These are phyloP conservation scores for Halichoerus grypus DNA, from an alignment of 2,113 vertebrate genomes.

Conservation along the genomic window DNA sequence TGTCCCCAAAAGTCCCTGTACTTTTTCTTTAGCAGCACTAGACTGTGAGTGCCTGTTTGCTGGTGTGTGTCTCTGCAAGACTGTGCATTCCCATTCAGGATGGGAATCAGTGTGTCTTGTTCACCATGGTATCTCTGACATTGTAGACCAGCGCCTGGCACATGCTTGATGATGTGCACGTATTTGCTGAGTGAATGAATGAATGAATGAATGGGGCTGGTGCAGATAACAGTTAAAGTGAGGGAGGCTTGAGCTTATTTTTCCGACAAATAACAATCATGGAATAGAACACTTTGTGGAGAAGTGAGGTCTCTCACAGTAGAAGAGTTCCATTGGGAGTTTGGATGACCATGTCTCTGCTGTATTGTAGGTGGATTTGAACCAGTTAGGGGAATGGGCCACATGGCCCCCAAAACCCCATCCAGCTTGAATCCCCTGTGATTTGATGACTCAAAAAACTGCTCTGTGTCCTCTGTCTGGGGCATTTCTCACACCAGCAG, in stretches of 20 bases:
- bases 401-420: background rate
- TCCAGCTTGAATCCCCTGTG: background rate
- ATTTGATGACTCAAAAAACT: background rate
- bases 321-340: background rate
- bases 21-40: fast-evolving
- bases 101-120: no score
- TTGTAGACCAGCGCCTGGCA: background rate
- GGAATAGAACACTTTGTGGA: background rate
- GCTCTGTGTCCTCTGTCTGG: background rate
- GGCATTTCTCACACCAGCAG: background rate
- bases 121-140: background rate
- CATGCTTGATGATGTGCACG: background rate
- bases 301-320: background rate
- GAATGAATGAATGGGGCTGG: background rate
- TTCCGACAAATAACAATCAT: background rate
- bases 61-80: background rate
- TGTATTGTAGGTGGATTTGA: background rate
- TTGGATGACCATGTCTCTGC: background rate
- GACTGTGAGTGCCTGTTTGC: background rate
- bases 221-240: background rate
- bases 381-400: background rate
- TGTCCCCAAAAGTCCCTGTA: background rate
- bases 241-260: background rate
- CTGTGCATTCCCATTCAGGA: background rate
- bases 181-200: background rate